Base-by-base conservation (phyloP, 1,140 invertebrate genomes). In the Papilio machaon region DNA sequence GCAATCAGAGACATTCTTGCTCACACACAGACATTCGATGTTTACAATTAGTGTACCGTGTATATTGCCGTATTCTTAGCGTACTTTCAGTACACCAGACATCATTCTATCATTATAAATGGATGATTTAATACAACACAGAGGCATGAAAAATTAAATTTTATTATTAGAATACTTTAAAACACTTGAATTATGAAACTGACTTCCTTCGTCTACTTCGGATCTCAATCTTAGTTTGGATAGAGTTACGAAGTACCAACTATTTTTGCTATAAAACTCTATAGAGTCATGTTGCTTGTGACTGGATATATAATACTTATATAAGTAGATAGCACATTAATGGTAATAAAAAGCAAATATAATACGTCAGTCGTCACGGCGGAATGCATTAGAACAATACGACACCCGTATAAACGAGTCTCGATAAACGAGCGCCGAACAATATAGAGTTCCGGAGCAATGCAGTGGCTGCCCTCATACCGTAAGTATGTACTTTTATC, bases 381-480 rank as follows among this genome's bases (percentile, higher is more conserved):
- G 17, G 8, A 78, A 78, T 78, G 76, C 49, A 30, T 19, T 78
- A 43, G 76, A 78, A 78, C 76, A 78, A 78, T 78, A 54, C 76
- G 52, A 78, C 76, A 78, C 76, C 43, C 52, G 52, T 78, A 78
- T 78, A 78, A 78, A 78, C 52, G 30, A 54, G 52, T 60, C 76
- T 78, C 76, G 76, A 76, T 76, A 76, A 52, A 54, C 49, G 23
- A 70, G 23, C 30, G 73, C 73, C 49, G 38, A 78, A 60, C 76
- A 60, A 78, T 78, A 54, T 9, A 4, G n/a, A 49, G 76, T 78
- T 78, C 49, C 76, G 76, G 52, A n/a, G 52, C n/a, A 47, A 15
- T 49, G 74, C 74, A 2, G 35, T n/a, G 23, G 76, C 52, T 52
- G 49, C 52, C 23, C 75, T 38, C 13, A 60, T 60, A 60, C n/a